phyloP scores from a whole-genome alignment of 1,140 invertebrate genomes.

The Mizuhopecten yessoensis region DNA sequence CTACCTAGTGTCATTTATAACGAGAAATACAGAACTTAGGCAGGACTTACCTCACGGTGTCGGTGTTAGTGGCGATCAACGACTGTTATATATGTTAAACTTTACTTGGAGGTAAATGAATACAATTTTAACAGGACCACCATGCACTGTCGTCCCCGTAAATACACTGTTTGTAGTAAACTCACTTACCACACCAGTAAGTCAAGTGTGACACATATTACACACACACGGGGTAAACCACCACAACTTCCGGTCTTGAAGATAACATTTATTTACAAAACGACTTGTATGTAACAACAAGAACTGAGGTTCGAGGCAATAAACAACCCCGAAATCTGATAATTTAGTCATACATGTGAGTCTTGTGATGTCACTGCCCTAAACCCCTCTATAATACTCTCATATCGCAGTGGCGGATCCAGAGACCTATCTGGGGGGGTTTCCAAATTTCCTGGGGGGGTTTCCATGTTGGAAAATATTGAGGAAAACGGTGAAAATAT shows the following conservation, averaged over 20 bases:
- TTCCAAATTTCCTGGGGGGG: no score
- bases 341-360: neutral
- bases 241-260: constrained; percentile 1
- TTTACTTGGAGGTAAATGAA: no score
- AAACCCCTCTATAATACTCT: neutral
- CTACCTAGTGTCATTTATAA: no score
- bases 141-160: no score
- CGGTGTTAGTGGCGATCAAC: no score
- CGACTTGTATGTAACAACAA: neutral
- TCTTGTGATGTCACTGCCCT: neutral
- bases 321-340: neutral
- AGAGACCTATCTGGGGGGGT: no score
- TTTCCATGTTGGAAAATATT: no score
- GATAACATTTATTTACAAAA: constrained; percentile 19
- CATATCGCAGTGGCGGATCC: no score
- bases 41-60: no score
- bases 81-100: neutral
- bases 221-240: neutral
- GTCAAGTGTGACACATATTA: neutral
- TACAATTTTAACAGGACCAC: neutral
- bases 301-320: neutral
- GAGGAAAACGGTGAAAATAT: no score
- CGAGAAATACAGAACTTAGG: no score
- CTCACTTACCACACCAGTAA: neutral
- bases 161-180: neutral